Evolutionary conservation across 2,888 invertebrate species (phyloP), one percentile per base, ranked within the genome.

Genomic region (Drosophila meridionalis): DNA sequence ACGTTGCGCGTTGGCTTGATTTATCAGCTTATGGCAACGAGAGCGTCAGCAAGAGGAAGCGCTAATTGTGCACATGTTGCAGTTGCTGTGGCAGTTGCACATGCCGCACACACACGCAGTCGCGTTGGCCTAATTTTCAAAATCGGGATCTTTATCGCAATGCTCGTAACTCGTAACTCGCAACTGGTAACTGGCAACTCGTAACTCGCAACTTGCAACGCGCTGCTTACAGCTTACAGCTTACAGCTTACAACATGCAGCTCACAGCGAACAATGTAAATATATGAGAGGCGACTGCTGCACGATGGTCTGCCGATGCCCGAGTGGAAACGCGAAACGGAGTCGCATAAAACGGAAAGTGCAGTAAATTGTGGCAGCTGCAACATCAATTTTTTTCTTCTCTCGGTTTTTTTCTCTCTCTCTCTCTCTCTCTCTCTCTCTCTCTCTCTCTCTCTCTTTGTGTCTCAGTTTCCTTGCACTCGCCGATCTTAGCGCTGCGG

Each of bases 341-440:
- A 87, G 74, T 89, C 88, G 85, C 85, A 85, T 86, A 87, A 89
- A 87, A 87, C 87, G 89, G 86, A 90, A 87, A 87, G 89, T 87
- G 90, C 87, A 85, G 85, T 85, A 90, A 87, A 90, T 90, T 87
- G 90, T 89, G 89, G 89, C 87, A 87, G 87, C 87, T 87, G 87
- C 87, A 87, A 90, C 79, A 85, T 76, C 66, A 52, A 66, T 63
- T 65, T 69, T 75, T 73, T 64, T 63, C 36, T 47, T 71, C 47
- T 55, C 6, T 42, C 45, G 9, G 69, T 55, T 38, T 57, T 59
- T 6, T 28, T 28, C 36, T 42, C 20, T 20, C 20, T 43, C 4
- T 38, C 12, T 4, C 12, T 11, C 11, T 43, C 0, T 43, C n/a
- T 38, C 12, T 4, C 12, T 11, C 11, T 43, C 0, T 43, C n/a